Conservation (phyloP, 1,140 invertebrate genomes). For the Magallana gigas region DNA sequence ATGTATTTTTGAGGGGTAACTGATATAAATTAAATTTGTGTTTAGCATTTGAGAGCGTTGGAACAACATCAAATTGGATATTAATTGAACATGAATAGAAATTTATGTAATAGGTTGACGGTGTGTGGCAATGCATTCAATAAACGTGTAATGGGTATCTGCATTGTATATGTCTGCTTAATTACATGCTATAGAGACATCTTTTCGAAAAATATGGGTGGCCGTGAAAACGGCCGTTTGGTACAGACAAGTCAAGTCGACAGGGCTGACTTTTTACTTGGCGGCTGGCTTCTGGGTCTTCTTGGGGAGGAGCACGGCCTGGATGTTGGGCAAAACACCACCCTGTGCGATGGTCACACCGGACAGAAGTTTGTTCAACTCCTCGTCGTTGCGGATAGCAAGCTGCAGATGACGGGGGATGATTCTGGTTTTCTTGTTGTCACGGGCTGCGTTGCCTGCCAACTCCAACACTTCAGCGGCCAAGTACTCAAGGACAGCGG, state of each 20-base stretch:
- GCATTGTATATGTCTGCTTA: no score
- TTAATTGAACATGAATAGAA: no score
- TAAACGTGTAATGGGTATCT: no score
- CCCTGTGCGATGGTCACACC: conserved; percentile 76
- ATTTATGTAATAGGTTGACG: no score
- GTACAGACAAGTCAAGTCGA: not conserved
- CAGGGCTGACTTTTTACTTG: conserved; percentile 9
- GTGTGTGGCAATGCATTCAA: no score
- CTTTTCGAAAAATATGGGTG: conserved; percentile 43
- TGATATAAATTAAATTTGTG: no score
- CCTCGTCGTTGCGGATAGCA: conserved; percentile 77
- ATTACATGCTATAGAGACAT: not conserved
- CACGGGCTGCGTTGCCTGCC: conserved; percentile 87
- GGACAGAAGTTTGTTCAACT: conserved; percentile 74
- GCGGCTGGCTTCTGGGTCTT: conserved; percentile 61
- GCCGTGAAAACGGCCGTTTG: conserved; percentile 47
- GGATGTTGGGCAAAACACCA: conserved; percentile 76
- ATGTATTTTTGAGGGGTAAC: no score
- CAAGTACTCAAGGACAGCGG: conserved; percentile 77
- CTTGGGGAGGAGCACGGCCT: conserved; percentile 73
- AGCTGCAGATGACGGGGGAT: conserved; percentile 73
- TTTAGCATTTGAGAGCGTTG: no score
- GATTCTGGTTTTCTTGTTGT: conserved; percentile 80
- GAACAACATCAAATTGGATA: no score
- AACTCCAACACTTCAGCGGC: conserved; percentile 80